Percentiles rank a stretch among this genome's conserved stretches.
These are phyloP conservation scores for Drosophila parabipectinata DNA, from an alignment of 1,140 invertebrate species.

Conservation along the genomic window DNA sequence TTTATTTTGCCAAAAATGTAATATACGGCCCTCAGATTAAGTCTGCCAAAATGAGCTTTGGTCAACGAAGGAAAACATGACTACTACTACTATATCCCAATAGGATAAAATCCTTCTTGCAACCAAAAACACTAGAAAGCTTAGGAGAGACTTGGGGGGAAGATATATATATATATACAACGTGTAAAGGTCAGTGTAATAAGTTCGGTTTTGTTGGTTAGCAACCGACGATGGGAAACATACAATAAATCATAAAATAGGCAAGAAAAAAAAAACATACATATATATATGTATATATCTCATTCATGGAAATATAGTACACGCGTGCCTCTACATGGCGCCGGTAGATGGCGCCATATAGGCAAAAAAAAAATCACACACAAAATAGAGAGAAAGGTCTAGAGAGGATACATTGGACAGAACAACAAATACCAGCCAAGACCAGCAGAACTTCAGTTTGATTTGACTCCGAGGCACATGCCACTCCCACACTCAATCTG, in stretches of 20 bases:
- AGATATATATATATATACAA: neutral
- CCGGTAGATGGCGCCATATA: conserved; percentile 66
- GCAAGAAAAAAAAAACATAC: conserved; percentile 50
- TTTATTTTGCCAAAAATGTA: no score
- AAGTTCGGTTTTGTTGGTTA: conserved; percentile 60
- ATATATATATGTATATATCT: conserved; percentile 3
- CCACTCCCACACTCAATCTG: conserved; percentile 12
- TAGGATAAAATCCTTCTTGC: conserved; percentile 12
- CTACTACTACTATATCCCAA: neutral
- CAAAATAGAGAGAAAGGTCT: conserved; percentile 28
- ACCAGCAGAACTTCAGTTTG: conserved; percentile 58
- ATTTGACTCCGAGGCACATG: conserved; percentile 50
- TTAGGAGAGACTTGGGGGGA: no score
- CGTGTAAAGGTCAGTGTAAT: conserved; percentile 71
- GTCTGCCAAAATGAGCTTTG: conserved; percentile 43
- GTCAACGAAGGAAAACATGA: conserved; percentile 8
- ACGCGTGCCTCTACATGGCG: conserved; percentile 67
- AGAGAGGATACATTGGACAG: conserved; percentile 17
- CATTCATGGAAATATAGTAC: conserved; percentile 11
- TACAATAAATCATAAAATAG: conserved; percentile 81
- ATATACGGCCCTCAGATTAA: conserved; percentile 31
- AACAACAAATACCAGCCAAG: conserved; percentile 51
- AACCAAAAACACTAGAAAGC: conserved; percentile 1
- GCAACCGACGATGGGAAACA: conserved; percentile 44
- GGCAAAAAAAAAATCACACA: conserved; percentile 23